phyloP scores from a whole-genome alignment of 2,797 vertebrate genomes.

The Melanogrammus aeglefinus region DNA sequence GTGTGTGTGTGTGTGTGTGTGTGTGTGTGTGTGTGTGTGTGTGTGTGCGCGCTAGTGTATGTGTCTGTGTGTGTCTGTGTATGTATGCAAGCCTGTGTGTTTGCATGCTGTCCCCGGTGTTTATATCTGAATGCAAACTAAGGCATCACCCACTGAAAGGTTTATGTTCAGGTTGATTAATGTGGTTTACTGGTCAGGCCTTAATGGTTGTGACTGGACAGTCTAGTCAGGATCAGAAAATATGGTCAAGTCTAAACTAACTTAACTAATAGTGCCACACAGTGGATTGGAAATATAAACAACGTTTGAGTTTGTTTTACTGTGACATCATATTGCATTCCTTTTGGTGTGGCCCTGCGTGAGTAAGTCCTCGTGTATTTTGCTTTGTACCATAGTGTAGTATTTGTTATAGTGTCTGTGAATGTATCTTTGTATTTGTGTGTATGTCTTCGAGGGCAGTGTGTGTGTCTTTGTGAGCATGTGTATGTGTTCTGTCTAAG shows the following conservation, averaged over 20 bases:
- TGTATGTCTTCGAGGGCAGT: not conserved
- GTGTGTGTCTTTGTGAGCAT: not conserved
- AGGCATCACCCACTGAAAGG: conserved; percentile 38
- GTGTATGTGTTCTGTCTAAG: not conserved
- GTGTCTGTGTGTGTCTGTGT: no score
- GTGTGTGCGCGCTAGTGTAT: no score
- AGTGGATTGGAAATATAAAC: no score
- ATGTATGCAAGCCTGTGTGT: no score
- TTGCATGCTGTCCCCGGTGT: conserved; percentile 26
- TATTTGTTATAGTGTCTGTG: not conserved
- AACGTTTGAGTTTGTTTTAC: no score
- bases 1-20: no score
- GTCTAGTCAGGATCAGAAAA: conserved; percentile 22
- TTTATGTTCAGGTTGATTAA: conserved; percentile 49
- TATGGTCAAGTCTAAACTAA: conserved; percentile 14
- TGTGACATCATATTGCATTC: no score
- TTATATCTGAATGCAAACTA: conserved; percentile 32
- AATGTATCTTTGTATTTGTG: conserved; percentile 8
- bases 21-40: no score
- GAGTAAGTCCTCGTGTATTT: no score
- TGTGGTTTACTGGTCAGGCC: conserved; percentile 36
- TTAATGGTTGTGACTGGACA: conserved; percentile 34
- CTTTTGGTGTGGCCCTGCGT: no score
- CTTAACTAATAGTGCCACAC: no score
- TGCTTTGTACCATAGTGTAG: no score